Percentiles rank a stretch among this genome's conserved stretches.
Evolutionary conservation across 2,797 vertebrate species (phyloP).

Genomic region (Phoebastria nigripes): DNA sequence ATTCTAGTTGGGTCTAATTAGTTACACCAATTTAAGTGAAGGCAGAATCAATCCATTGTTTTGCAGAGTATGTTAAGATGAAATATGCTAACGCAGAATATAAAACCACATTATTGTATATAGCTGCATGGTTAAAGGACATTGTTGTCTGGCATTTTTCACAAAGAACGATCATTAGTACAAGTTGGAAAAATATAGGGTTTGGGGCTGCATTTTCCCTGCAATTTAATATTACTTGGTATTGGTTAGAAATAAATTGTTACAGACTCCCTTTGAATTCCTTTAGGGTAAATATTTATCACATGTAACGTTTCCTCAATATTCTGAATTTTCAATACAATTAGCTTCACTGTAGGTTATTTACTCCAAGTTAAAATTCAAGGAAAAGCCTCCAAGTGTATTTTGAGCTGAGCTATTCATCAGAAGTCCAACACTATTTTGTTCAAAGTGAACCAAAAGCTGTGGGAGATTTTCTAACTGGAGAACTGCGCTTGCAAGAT

Average conservation of each 20-base stretch:
- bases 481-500: neutral
- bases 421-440: conserved; percentile 45
- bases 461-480: conserved; percentile 48
- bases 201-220: conserved; percentile 55
- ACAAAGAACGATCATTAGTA: conserved; percentile 49
- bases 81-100: neutral
- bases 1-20: conserved; percentile 58
- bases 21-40: conserved; percentile 43
- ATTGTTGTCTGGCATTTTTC: conserved; percentile 61
- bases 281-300: conserved; percentile 69
- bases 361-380: conserved; percentile 66
- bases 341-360: conserved; percentile 68
- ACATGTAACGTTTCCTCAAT: conserved; percentile 67
- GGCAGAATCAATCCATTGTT: conserved; percentile 50
- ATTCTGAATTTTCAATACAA: conserved; percentile 65
- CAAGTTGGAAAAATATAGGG: conserved; percentile 60
- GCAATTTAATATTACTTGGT: conserved; percentile 55
- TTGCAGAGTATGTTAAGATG: neutral
- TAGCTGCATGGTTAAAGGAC: conserved; percentile 38
- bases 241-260: conserved; percentile 64
- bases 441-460: conserved; percentile 56
- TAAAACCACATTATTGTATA: neutral
- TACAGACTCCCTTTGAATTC: conserved; percentile 57
- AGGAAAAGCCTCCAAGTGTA: conserved; percentile 56
- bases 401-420: conserved; percentile 61